Evolutionary conservation across 2,113 vertebrate species (phyloP).

Genomic region (Azemiops feae): DNA sequence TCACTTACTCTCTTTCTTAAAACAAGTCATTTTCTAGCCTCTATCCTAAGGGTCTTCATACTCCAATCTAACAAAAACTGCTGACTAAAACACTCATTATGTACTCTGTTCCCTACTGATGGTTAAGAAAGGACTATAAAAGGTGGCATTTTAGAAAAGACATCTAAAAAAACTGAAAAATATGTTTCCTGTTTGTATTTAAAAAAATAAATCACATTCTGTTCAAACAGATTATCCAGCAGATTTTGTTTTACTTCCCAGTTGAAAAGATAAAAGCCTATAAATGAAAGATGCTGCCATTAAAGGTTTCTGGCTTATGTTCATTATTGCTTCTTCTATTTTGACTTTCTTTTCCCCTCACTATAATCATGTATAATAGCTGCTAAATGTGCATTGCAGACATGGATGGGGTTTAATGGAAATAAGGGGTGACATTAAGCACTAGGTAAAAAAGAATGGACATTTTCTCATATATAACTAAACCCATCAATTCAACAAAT

Average conservation of each 20-base stretch:
- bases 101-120: background rate
- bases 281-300: background rate
- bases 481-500: constrained; percentile 31
- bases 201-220: background rate
- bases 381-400: constrained; percentile 23
- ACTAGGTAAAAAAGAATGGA: constrained; percentile 2
- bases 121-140: background rate
- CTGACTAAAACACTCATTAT: background rate
- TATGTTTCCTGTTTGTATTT: background rate
- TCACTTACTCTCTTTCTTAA: background rate
- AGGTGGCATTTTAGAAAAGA: background rate
- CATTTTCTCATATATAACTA: constrained; percentile 10
- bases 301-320: background rate
- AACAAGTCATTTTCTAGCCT: background rate
- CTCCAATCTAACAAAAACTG: background rate
- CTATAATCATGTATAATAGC: constrained; percentile 5
- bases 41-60: background rate
- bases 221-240: background rate
- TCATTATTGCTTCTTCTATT: background rate
- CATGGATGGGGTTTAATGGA: constrained; percentile 7
- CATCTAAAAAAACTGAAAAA: background rate
- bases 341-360: background rate
- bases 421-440: constrained; percentile 14
- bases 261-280: background rate
- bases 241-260: background rate